A percentile compares a stretch with the other conserved stretches of the same genome.
Evolutionary conservation across 2,113 vertebrate genomes (phyloP).

Genomic region (Chaetura pelagica): DNA sequence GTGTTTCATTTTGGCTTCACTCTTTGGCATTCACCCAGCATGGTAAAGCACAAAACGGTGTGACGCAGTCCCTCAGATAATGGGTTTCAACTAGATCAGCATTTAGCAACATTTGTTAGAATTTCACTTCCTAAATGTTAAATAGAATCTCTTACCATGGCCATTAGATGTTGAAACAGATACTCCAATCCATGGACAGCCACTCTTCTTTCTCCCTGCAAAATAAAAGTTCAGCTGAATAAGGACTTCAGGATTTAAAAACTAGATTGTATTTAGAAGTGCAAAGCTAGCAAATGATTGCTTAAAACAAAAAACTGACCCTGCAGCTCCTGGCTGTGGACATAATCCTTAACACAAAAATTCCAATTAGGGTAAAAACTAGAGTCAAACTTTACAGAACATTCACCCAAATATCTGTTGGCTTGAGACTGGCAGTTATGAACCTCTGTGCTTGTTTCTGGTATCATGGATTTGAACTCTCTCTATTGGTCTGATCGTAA

Average conservation of each 20-base stretch:
- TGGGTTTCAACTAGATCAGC: slow-evolving; percentile 18
- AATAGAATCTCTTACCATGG: not conserved
- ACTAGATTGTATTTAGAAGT: not conserved
- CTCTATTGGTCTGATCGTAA: not conserved
- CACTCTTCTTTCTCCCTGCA: not conserved
- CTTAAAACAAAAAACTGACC: not conserved
- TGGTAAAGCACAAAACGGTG: slow-evolving; percentile 21
- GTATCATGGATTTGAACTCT: not conserved
- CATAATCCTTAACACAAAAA: not conserved
- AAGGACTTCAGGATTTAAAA: not conserved
- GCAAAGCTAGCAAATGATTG: not conserved
- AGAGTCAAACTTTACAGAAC: not conserved
- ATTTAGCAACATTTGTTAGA: not conserved
- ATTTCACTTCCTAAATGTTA: not conserved
- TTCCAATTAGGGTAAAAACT: not conserved
- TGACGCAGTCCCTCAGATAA: not conserved
- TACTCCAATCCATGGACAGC: not conserved
- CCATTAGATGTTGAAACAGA: not conserved
- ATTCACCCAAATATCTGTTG: not conserved
- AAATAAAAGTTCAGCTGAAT: slow-evolving; percentile 1
- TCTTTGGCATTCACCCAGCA: slow-evolving; percentile 29
- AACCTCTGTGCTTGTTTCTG: not conserved
- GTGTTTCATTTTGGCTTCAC: not conserved
- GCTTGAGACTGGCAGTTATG: not conserved
- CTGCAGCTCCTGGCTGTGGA: not conserved